Evolutionary conservation across 2,113 vertebrate species (phyloP), one percentile per base, ranked within the genome.

Genomic region (Dolichallabes microphthalmus): DNA sequence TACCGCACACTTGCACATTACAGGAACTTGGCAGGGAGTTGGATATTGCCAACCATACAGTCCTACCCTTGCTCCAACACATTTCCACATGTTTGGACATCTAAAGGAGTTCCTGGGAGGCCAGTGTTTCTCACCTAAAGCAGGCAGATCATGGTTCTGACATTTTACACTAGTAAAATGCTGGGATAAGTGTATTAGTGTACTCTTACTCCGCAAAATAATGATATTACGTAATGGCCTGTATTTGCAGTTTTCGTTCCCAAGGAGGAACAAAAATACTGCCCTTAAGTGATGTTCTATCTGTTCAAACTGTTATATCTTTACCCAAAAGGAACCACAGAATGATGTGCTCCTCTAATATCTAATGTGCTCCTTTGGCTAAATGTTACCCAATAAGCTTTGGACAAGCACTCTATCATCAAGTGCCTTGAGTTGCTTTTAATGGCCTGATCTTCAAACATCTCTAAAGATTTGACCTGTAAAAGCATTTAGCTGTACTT

Each of bases 361-460:
- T 77, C 32, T 86, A 79, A 80, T 61, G 50, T 15, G 27, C 45
- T 78, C 84, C 76, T 73, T 35, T 45, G 82, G 79, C 85, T 77
- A 84, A 81, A 57, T 69, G 85, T 85, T 83, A 66, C 76, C 66
- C 61, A 80, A 27, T 85, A 78, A 68, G 53, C 58, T 85, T 85
- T 74, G 52, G 32, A 85, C 50, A 68, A 82, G 58, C 74, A 52
- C 53, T 86, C 76, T 85, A 83, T 76, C 57, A 80, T 88, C 53
- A 76, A 85, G 80, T 60, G 83, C 63, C 73, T 60, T 85, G 27
- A 57, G 53, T 77, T 82, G 35, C 35, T 66, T 68, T 76, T 87
- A 82, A 89, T 87, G 66, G 53, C 50, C 88, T 85, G 66, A 85
- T 85, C 83, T 71, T 82, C 80, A 87, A 85, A 87, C 55, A 79